Evolutionary conservation across 2,888 invertebrate genomes (phyloP).

Genomic region (Chloroclysta siterata): DNA sequence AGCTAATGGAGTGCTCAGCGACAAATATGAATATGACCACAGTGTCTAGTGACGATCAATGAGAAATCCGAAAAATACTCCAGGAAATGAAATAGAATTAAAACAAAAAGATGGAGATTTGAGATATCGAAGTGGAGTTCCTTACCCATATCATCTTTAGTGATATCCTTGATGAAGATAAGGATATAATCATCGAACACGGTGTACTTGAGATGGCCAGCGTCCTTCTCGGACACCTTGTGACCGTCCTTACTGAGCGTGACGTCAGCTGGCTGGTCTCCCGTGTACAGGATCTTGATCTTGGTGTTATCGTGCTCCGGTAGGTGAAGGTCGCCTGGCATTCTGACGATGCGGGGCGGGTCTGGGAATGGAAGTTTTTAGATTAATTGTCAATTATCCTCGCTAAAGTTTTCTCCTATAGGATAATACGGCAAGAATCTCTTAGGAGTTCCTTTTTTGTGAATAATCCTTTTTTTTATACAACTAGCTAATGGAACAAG

Average conservation of each 20-base stretch:
- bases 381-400: too few species aligned
- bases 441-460: too few species aligned
- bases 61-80: too few species aligned
- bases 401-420: too few species aligned
- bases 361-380: conserved; percentile 70
- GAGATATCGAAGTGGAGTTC: background rate
- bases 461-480: too few species aligned
- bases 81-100: too few species aligned
- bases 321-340: conserved; percentile 94
- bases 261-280: conserved; percentile 97
- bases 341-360: conserved; percentile 95
- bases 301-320: conserved; percentile 98
- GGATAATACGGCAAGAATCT: too few species aligned
- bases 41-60: too few species aligned
- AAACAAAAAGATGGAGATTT: background rate
- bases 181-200: conserved; percentile 99
- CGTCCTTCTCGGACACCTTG: conserved; percentile 84
- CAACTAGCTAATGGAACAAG: too few species aligned
- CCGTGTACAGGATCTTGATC: conserved; percentile 98
- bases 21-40: too few species aligned
- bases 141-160: conserved; percentile 94
- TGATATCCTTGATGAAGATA: conserved; percentile 96
- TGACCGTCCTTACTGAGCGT: conserved; percentile 93
- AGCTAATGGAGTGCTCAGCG: too few species aligned
- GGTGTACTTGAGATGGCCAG: conserved; percentile 91